A percentile compares a stretch with the other conserved stretches of the same genome.
Evolutionary conservation across 2,888 invertebrate genomes (phyloP).

Genomic region (Pollenia angustigena): DNA sequence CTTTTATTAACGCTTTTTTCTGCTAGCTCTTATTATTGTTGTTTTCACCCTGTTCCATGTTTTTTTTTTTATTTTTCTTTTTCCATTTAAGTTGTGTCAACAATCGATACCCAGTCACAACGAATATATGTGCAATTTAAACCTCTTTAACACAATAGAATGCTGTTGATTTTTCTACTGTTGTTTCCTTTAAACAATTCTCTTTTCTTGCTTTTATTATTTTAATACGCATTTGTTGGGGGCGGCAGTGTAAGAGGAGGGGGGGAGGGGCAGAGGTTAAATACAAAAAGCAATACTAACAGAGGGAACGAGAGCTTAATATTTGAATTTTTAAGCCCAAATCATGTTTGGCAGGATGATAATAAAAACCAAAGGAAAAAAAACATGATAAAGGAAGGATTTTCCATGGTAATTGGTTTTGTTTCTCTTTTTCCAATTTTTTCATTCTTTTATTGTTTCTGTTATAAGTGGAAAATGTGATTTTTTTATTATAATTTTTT

Average conservation of each 20-base stretch:
- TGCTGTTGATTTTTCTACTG: constrained; percentile 12
- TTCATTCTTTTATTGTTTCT: not conserved
- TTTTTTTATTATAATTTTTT: constrained; percentile 7
- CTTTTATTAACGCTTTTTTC: too few species aligned
- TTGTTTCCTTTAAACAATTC: not conserved
- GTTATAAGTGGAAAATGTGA: not conserved
- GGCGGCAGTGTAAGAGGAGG: not conserved
- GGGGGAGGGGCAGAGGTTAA: not conserved
- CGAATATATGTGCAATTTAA: constrained; percentile 1
- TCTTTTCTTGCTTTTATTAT: not conserved
- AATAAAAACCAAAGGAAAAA: constrained; percentile 46
- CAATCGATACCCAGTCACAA: constrained; percentile 16
- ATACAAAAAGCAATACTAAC: not conserved
- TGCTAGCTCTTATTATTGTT: too few species aligned
- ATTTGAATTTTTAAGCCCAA: constrained; percentile 49
- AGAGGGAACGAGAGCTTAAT: constrained; percentile 6
- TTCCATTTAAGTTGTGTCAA: constrained; percentile 23
- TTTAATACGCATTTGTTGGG: not conserved
- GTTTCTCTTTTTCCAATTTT: not conserved
- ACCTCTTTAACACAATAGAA: constrained; percentile 22
- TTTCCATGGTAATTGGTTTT: constrained; percentile 32
- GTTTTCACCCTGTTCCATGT: not conserved
- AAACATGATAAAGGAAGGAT: constrained; percentile 45
- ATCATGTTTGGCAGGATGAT: constrained; percentile 47
- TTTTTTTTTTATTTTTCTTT: constrained; percentile 11